phyloP scores from a whole-genome alignment of 2,888 invertebrate species.

The Drosophila differens region DNA sequence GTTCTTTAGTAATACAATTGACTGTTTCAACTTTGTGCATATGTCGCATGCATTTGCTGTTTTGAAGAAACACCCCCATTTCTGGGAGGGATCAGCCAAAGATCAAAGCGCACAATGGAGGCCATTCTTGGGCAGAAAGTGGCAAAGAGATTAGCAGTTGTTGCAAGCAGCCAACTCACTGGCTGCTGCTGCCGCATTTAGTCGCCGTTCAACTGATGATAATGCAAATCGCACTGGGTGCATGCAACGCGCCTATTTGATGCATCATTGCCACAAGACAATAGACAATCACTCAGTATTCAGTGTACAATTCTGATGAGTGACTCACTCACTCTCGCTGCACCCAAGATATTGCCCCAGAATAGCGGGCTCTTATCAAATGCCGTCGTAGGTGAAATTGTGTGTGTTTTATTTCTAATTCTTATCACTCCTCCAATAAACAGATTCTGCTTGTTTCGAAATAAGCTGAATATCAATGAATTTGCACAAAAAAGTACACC shows the following conservation, averaged over 20 bases:
- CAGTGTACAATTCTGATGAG: constrained; percentile 12
- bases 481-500: constrained; percentile 45
- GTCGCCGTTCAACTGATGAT: constrained; percentile 30
- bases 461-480: constrained; percentile 58
- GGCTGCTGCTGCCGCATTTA: neutral
- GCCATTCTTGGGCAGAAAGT: constrained; percentile 62
- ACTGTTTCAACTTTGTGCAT: constrained; percentile 69
- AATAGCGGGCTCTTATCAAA: neutral
- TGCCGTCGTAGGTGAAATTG: constrained; percentile 11
- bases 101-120: constrained; percentile 63
- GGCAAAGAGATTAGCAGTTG: constrained; percentile 48
- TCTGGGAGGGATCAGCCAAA: constrained; percentile 24
- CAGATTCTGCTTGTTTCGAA: constrained; percentile 22
- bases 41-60: constrained; percentile 28
- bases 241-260: constrained; percentile 59
- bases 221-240: constrained; percentile 61
- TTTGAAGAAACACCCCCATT: constrained; percentile 15
- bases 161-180: constrained; percentile 3
- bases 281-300: constrained; percentile 46
- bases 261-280: constrained; percentile 61
- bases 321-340: constrained; percentile 37
- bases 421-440: neutral
- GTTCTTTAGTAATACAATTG: constrained; percentile 67
- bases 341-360: constrained; percentile 17
- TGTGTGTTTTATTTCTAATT: neutral